phyloP scores from a whole-genome alignment of 2,888 invertebrate species.

The Halictus quadricinctus region DNA sequence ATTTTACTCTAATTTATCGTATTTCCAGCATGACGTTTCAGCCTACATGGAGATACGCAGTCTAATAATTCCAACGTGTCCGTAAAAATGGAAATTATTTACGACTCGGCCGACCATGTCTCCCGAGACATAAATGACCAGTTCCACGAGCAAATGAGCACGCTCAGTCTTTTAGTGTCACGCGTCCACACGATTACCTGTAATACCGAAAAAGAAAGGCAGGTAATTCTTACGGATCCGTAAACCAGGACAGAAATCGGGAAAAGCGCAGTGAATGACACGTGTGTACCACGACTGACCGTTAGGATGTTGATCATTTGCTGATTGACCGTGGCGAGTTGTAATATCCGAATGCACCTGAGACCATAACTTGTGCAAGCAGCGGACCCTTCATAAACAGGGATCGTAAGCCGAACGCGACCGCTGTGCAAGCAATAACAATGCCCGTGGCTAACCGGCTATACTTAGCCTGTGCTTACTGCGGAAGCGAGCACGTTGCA shows the following conservation, averaged over 20 bases:
- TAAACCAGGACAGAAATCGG: background rate
- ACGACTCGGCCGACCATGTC: background rate
- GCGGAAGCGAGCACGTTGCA: conserved; percentile 69
- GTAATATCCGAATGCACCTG: conserved; percentile 77
- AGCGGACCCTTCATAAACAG: conserved; percentile 77
- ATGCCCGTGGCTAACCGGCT: conserved; percentile 75
- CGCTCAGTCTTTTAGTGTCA: background rate
- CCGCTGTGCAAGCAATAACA: conserved; percentile 78
- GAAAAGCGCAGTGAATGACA: conserved; percentile 22
- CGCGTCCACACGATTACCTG: background rate
- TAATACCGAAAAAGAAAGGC: background rate
- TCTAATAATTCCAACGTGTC: background rate
- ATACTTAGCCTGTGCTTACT: conserved; percentile 74
- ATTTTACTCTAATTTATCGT: background rate
- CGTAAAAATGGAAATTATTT: background rate
- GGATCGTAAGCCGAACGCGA: conserved; percentile 73
- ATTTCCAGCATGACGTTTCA: background rate
- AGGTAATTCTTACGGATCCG: background rate
- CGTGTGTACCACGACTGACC: conserved; percentile 16
- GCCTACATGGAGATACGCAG: background rate
- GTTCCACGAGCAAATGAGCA: background rate
- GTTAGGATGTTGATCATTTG: conserved; percentile 56
- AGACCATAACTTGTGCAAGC: conserved; percentile 75
- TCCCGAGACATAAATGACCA: background rate
- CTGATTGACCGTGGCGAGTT: conserved; percentile 70